These are phyloP conservation scores for Alosa alosa DNA, from an alignment of 2,113 vertebrate genomes.

Conservation along the genomic window DNA sequence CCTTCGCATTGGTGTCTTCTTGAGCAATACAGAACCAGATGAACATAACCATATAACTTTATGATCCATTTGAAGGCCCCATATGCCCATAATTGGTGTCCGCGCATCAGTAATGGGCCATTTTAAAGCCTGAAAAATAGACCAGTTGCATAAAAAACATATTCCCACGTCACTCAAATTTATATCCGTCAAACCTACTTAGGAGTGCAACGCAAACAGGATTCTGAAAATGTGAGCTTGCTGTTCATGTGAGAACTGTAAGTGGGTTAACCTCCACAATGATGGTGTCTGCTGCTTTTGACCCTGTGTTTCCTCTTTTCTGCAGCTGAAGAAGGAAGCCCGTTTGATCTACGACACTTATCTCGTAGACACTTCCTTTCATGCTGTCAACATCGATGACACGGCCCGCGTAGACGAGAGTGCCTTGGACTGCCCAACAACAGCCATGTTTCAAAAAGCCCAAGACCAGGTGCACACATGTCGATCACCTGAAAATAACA, in stretches of 20 bases:
- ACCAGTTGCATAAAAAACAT: not conserved
- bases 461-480: conserved; percentile 75
- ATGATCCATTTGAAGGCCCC: too few relatives aligned
- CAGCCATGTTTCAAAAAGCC: conserved; percentile 78
- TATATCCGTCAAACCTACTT: not conserved
- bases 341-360: conserved; percentile 77
- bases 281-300: not conserved
- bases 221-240: not conserved
- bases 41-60: not conserved
- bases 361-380: conserved; percentile 76
- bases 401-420: conserved; percentile 79
- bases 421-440: conserved; percentile 72
- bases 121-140: too few relatives aligned
- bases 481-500: not conserved
- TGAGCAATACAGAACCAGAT: not conserved
- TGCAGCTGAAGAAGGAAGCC: conserved; percentile 76
- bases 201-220: not conserved
- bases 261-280: not conserved
- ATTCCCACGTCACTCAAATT: not conserved
- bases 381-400: conserved; percentile 81
- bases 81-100: too few relatives aligned
- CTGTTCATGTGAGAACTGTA: not conserved
- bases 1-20: not conserved
- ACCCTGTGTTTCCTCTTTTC: not conserved
- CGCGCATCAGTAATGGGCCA: too few relatives aligned